Evolutionary conservation across 2,113 vertebrate species (phyloP).

Genomic region (Dicentrarchus labrax): DNA sequence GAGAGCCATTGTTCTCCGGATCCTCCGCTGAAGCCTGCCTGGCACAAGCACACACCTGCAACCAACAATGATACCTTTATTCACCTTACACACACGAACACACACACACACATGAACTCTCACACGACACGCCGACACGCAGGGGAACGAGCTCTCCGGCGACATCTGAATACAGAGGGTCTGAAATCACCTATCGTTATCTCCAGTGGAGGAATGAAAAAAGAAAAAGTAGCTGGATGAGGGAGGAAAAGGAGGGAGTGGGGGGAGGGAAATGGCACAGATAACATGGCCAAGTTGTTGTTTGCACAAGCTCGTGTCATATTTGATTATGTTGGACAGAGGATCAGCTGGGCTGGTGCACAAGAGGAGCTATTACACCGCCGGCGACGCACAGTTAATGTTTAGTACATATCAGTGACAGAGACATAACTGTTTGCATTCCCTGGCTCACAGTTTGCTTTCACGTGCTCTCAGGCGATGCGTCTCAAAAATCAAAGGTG

Average conservation of each 20-base stretch:
- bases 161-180: slow-evolving; percentile 36
- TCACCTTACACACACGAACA: slow-evolving; percentile 48
- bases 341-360: slow-evolving; percentile 47
- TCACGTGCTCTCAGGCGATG: slow-evolving; percentile 46
- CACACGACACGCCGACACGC: slow-evolving; percentile 26
- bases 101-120: slow-evolving; percentile 11
- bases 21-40: slow-evolving; percentile 73
- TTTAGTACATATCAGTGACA: slow-evolving; percentile 37
- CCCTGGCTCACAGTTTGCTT: slow-evolving; percentile 20
- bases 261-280: slow-evolving; percentile 25
- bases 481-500: slow-evolving; percentile 65
- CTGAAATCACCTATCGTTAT: slow-evolving; percentile 69
- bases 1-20: slow-evolving; percentile 78
- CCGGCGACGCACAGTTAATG: slow-evolving; percentile 24
- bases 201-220: slow-evolving; percentile 41
- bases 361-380: slow-evolving; percentile 16
- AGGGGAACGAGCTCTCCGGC: slow-evolving; percentile 32
- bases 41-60: slow-evolving; percentile 83
- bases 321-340: slow-evolving; percentile 63
- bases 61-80: slow-evolving; percentile 81
- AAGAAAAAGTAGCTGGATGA: background rate
- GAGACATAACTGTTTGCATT: slow-evolving; percentile 40
- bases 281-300: slow-evolving; percentile 62
- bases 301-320: slow-evolving; percentile 73
- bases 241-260: slow-evolving; percentile 1